A percentile compares a stretch with the other conserved stretches of the same genome.
These are phyloP conservation scores for Drosophila diplacantha DNA, from an alignment of 2,888 invertebrate species.

Conservation along the genomic window DNA sequence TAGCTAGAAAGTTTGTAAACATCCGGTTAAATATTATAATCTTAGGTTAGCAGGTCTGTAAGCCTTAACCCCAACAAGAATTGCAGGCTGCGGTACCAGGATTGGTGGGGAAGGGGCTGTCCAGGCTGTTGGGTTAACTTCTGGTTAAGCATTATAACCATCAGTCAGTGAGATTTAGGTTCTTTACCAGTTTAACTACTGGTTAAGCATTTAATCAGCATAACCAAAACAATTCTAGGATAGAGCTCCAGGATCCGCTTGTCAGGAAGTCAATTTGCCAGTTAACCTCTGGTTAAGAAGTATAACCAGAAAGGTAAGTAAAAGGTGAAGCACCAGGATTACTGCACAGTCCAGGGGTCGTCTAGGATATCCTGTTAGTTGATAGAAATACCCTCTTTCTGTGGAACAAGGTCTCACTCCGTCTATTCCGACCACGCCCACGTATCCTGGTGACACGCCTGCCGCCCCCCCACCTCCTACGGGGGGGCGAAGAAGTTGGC, in stretches of 20 bases:
- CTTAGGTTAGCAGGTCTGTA: neutral
- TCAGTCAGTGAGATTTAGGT: neutral
- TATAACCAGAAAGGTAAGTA: neutral
- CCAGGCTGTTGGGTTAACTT: neutral
- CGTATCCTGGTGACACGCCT: neutral
- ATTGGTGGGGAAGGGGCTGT: neutral
- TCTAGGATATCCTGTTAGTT: neutral
- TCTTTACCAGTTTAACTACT: neutral
- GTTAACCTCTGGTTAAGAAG: neutral
- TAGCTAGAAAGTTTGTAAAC: neutral
- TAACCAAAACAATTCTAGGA: neutral
- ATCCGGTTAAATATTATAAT: neutral
- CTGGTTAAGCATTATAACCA: neutral
- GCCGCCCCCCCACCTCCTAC: conserved; percentile 22
- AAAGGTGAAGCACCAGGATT: neutral
- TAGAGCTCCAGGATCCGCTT: neutral
- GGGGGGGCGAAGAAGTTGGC: conserved; percentile 56
- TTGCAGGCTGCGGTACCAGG: no score
- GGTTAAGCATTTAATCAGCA: neutral
- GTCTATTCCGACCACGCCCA: neutral
- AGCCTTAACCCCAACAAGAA: neutral
- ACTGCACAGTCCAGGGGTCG: neutral
- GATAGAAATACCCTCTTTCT: neutral
- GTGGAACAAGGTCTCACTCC: neutral
- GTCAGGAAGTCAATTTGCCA: neutral